Evolutionary conservation across 2,797 vertebrate genomes (phyloP).

Genomic region (Thamnophis elegans): DNA sequence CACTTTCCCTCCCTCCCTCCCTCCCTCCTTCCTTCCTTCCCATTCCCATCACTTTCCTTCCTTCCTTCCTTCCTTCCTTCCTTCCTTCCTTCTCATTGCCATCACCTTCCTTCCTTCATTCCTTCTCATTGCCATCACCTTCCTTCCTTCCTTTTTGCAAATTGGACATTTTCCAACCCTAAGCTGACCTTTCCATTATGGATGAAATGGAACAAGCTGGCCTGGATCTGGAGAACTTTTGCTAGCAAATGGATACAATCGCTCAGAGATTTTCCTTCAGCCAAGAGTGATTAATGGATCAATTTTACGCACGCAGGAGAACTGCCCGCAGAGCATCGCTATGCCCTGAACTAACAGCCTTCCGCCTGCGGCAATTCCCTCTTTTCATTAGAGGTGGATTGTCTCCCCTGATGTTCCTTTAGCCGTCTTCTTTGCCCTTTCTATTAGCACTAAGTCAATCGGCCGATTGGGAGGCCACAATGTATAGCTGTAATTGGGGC

Average conservation of each 20-base stretch:
- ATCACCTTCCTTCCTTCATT: background rate
- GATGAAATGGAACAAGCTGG: background rate
- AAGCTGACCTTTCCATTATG: background rate
- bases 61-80: too few relatives aligned
- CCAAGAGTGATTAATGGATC: conserved; percentile 9
- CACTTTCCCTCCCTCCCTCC: too few relatives aligned
- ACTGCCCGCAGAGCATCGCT: background rate
- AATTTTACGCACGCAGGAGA: conserved; percentile 30
- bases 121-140: background rate
- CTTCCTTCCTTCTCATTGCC: too few relatives aligned
- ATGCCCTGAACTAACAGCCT: background rate
- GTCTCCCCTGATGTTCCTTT: background rate
- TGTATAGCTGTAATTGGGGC: background rate
- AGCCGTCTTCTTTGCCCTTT: background rate
- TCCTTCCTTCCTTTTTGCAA: background rate
- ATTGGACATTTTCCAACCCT: background rate
- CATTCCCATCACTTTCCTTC: too few relatives aligned
- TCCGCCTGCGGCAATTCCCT: background rate
- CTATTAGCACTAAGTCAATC: background rate
- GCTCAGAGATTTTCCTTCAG: conserved; percentile 30
- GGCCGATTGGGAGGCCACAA: background rate
- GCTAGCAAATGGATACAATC: conserved; percentile 24
- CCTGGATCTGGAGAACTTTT: conserved; percentile 6
- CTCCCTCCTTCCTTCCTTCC: too few relatives aligned
- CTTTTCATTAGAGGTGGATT: conserved; percentile 6